Percentiles rank a stretch among this genome's conserved stretches.
These are phyloP conservation scores for Tortricodes alternella DNA, from an alignment of 2,888 invertebrate genomes.

Conservation along the genomic window DNA sequence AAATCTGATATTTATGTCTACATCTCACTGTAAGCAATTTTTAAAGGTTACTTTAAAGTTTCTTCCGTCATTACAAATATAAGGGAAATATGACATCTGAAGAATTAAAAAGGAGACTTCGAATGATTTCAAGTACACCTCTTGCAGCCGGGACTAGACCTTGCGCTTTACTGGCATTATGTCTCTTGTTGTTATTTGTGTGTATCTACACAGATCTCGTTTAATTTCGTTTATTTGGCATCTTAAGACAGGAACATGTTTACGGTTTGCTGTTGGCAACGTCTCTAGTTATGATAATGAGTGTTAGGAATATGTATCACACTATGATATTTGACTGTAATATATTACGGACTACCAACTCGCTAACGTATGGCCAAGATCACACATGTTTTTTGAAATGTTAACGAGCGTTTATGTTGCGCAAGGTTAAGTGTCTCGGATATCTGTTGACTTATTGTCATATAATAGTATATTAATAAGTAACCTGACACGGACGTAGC, in stretches of 20 bases:
- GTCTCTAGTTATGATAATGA: slow-evolving; percentile 40
- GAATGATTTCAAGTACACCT: background rate
- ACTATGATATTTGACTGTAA: slow-evolving; percentile 41
- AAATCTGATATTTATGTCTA: background rate
- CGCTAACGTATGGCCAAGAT: background rate
- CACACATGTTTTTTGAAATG: background rate
- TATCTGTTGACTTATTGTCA: too few relatives aligned
- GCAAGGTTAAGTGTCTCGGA: too few relatives aligned
- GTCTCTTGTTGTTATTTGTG: background rate
- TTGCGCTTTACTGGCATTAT: slow-evolving; percentile 5
- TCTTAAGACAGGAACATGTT: slow-evolving; percentile 53
- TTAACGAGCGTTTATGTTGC: background rate
- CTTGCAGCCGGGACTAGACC: background rate
- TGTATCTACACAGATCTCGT: slow-evolving; percentile 18
- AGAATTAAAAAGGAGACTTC: background rate
- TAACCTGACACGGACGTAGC: too few relatives aligned
- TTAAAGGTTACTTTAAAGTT: background rate
- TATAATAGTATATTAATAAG: too few relatives aligned
- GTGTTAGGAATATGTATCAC: slow-evolving; percentile 39
- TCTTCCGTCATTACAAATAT: slow-evolving; percentile 7
- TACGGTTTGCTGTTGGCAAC: slow-evolving; percentile 60
- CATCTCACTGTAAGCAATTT: background rate
- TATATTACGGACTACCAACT: background rate
- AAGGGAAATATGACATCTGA: background rate
- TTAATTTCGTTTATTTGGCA: slow-evolving; percentile 53